These are phyloP conservation scores for Stegodyphus dumicola DNA, from an alignment of 1,140 invertebrate genomes.

Conservation along the genomic window DNA sequence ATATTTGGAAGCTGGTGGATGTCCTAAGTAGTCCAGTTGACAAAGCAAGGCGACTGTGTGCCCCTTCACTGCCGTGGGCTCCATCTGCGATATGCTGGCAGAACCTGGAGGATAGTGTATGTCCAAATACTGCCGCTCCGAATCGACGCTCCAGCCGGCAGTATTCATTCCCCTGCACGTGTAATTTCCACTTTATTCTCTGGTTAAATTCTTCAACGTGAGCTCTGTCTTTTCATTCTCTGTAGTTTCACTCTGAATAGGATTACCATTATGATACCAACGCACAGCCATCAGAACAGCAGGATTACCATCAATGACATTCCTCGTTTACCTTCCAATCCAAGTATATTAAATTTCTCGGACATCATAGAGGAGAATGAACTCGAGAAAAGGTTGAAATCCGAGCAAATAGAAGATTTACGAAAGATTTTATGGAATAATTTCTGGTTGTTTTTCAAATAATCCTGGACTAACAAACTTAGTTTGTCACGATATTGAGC, in stretches of 20 bases:
- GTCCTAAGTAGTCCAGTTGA: conserved; percentile 80
- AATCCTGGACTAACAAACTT: too few species aligned
- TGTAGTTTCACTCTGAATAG: conserved; percentile 68
- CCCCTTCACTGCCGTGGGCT: conserved; percentile 73
- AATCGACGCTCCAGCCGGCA: conserved; percentile 56
- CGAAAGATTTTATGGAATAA: too few species aligned
- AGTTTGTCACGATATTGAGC: too few species aligned
- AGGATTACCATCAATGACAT: conserved; percentile 62
- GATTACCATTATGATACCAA: conserved; percentile 62
- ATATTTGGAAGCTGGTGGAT: conserved; percentile 75
- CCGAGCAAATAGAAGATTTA: too few species aligned
- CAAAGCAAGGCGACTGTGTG: conserved; percentile 82
- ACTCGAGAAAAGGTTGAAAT: too few species aligned
- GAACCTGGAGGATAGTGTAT: conserved; percentile 76
- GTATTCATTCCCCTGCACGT: conserved; percentile 67
- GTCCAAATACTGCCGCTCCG: conserved; percentile 30
- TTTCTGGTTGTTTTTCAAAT: too few species aligned
- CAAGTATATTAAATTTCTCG: too few species aligned
- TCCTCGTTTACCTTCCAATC: too few species aligned
- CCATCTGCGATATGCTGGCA: conserved; percentile 46
- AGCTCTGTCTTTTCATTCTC: conserved; percentile 15
- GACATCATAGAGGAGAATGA: too few species aligned
- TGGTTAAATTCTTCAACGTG: conserved; percentile 55
- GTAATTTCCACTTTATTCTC: conserved; percentile 62
- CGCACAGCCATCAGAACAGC: conserved; percentile 51